Base-by-base conservation (phyloP, 2,888 invertebrate genomes). In the Trilocha varians region DNA sequence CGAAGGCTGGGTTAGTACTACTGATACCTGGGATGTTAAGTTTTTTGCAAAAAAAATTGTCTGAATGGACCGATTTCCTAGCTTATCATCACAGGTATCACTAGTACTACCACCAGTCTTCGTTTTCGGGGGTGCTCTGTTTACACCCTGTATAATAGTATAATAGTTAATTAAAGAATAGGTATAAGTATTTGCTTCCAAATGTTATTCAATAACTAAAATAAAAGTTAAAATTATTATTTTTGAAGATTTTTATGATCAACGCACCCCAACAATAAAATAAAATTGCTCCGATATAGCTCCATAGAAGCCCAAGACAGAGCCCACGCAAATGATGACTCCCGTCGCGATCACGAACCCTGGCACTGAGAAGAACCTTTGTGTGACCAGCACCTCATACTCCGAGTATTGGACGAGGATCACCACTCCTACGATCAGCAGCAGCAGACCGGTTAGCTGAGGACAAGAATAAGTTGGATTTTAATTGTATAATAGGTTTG, bases 271-370 rank as follows among this genome's bases (percentile, higher is more conserved):
- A 48, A 91, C 84, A 13, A 93, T 89, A 80, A 94, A 90, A 66
- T 93, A 93, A 65, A 95, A 92, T 67, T 92, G 92, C 69, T 96
- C 93, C 39, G 92, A 91, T 41, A 93, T 82, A 0, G 96, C 95
- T 8, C 94, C 95, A 71, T 94, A 96, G 70, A 95, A 95, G 45
- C 96, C 96, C 44, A 96, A 91, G 62, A 91, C 91, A 0, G 93
- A 89, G 4, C 93, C 89, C 39, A 94, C 60, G 54, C 95, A 87
- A 52, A 93, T 91, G 47, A 93, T 78, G 67, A 55, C 77, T 2
- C 91, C 93, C n/a, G 92, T 87, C 0, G 91, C 88, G 39, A 93
- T 89, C 9, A 90, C 75, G 44, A 91, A 83, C 2, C 88, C 78
- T 1, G 92, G 91, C 34, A 93, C 87, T 0, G 91, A 90, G 61